Conservation (phyloP, 2,888 invertebrate species). For the Tryphoninae sp. region DNA sequence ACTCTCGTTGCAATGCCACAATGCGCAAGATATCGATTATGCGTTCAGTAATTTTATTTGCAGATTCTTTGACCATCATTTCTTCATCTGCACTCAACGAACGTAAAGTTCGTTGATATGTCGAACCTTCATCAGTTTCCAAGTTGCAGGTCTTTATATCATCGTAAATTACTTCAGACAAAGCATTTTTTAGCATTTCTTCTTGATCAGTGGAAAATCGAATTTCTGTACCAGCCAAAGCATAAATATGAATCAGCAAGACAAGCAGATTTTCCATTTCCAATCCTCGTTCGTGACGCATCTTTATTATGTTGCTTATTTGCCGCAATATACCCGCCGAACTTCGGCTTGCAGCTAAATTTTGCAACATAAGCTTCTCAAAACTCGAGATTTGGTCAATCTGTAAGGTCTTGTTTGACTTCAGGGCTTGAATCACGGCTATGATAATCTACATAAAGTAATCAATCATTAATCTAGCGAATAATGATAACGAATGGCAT, state of each 20-base stretch:
- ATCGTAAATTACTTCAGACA: constrained; percentile 84
- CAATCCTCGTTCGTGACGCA: constrained; percentile 83
- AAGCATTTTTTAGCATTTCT: constrained; percentile 81
- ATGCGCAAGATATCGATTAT: constrained; percentile 79
- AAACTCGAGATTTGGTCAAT: constrained; percentile 85
- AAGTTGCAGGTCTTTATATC: constrained; percentile 81
- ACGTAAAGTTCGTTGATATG: constrained; percentile 75
- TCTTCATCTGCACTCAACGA: constrained; percentile 73
- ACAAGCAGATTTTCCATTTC: constrained; percentile 84
- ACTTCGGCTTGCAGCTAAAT: constrained; percentile 77
- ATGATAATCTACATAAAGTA: constrained; percentile 78
- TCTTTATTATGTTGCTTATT: constrained; percentile 84
- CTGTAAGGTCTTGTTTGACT: constrained; percentile 83
- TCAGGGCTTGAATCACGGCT: constrained; percentile 84
- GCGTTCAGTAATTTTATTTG: constrained; percentile 76
- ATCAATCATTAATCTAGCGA: not conserved
- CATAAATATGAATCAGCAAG: constrained; percentile 85
- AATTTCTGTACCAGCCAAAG: constrained; percentile 84
- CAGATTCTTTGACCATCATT: constrained; percentile 72
- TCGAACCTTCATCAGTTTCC: constrained; percentile 70
- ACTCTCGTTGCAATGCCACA: constrained; percentile 78
- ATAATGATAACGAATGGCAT: constrained; percentile 14
- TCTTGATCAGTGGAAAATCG: constrained; percentile 83
- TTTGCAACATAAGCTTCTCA: constrained; percentile 84
- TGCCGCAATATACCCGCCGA: constrained; percentile 83